Percentiles rank a stretch among this genome's conserved stretches.
phyloP scores from a whole-genome alignment of 2,113 vertebrate species.

The Synodontis membranacea region DNA sequence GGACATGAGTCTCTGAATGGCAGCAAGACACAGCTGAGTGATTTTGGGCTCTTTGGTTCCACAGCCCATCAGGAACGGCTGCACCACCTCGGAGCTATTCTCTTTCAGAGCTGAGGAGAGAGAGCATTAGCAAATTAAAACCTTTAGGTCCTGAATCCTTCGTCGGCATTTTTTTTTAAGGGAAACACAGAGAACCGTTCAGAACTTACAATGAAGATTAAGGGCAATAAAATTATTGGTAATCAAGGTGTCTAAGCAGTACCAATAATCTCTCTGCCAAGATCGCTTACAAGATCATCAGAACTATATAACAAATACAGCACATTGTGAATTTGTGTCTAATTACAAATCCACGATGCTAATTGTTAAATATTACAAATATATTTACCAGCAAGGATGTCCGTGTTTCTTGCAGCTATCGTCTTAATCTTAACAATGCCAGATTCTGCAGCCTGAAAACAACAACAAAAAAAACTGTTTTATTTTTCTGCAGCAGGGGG shows the following conservation, averaged over 20 bases:
- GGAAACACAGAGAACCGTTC: not conserved
- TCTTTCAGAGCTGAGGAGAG: constrained; percentile 86
- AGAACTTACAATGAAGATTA: not conserved
- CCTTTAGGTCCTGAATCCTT: not conserved
- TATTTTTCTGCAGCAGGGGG: not conserved
- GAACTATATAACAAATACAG: too few species aligned
- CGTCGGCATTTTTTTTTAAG: not conserved
- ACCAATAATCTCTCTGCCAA: not conserved
- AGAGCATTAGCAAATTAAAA: not conserved
- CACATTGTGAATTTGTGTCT: not conserved
- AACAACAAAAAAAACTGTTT: constrained; percentile 19
- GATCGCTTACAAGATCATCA: not conserved
- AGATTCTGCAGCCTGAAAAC: constrained; percentile 92
- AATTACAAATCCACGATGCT: not conserved
- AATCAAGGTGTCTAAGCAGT: not conserved
- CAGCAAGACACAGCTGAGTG: constrained; percentile 93
- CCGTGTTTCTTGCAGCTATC: constrained; percentile 89
- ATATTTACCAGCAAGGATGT: constrained; percentile 90
- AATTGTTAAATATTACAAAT: not conserved
- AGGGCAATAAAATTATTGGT: not conserved
- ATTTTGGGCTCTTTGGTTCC: constrained; percentile 99
- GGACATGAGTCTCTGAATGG: constrained; percentile 98
- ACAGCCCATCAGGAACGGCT: constrained; percentile 98
- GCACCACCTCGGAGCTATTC: constrained; percentile 97
- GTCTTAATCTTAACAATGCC: constrained; percentile 99